phyloP scores from a whole-genome alignment of 2,797 vertebrate species.

The Octomys mimax region DNA sequence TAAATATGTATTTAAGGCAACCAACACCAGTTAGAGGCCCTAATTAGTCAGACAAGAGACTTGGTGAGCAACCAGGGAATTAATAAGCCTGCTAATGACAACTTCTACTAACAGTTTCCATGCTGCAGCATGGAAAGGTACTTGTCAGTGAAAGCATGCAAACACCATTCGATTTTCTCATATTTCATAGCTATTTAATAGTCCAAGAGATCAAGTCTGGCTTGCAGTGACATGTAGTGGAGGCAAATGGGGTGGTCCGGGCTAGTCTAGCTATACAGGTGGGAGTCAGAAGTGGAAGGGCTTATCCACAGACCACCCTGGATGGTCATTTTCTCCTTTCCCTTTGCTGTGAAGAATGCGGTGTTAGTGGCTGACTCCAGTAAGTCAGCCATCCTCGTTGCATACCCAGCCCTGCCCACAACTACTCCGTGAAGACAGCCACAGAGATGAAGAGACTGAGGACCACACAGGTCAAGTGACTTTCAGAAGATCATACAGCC shows the following conservation, averaged over 20 bases:
- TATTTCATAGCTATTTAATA: neutral
- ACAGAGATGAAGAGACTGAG: neutral
- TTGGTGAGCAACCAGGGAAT: conserved; percentile 57
- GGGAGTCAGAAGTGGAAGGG: neutral
- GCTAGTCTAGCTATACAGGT: neutral
- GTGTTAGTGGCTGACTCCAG: neutral
- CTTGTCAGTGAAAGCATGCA: neutral
- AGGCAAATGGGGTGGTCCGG: neutral
- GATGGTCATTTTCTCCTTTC: neutral
- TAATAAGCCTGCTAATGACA: conserved; percentile 69
- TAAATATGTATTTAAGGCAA: conserved; percentile 79
- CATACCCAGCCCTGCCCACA: neutral
- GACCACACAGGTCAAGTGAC: neutral
- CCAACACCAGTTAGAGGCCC: conserved; percentile 59
- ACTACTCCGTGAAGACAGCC: neutral
- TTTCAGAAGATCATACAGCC: neutral
- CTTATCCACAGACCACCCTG: neutral
- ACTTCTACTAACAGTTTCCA: conserved; percentile 52
- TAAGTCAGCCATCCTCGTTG: neutral
- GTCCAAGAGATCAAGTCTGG: neutral
- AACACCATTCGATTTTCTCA: neutral
- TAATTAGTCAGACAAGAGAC: conserved; percentile 76
- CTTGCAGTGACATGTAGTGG: neutral
- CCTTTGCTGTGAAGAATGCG: neutral
- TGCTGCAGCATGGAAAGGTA: neutral